phyloP scores from a whole-genome alignment of 2,113 vertebrate genomes.

The Merops nubicus region DNA sequence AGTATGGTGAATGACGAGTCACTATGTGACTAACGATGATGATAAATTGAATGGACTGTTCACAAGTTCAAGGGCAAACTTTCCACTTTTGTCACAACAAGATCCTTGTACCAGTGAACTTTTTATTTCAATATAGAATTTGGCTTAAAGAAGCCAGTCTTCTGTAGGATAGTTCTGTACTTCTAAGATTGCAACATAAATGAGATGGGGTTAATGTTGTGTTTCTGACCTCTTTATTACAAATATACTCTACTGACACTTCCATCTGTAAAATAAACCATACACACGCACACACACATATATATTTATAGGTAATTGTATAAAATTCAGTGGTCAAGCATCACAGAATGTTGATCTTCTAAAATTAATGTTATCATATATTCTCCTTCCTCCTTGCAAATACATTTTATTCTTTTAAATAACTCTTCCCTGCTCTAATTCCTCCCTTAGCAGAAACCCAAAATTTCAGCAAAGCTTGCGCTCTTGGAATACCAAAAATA shows the following conservation, averaged over 20 bases:
- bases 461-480: conserved; percentile 40
- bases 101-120: background rate
- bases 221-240: background rate
- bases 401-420: background rate
- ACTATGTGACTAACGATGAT: background rate
- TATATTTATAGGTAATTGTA: background rate
- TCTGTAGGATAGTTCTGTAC: background rate
- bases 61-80: conserved; percentile 13
- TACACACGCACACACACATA: background rate
- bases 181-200: background rate
- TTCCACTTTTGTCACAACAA: background rate
- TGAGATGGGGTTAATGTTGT: background rate
- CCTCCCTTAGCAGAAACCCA: conserved; percentile 25
- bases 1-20: conserved; percentile 1
- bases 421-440: background rate
- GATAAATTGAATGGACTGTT: background rate
- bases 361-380: background rate
- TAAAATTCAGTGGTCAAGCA: background rate
- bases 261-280: background rate
- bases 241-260: background rate
- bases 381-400: background rate
- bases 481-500: conserved; percentile 49
- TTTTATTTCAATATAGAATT: background rate
- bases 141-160: background rate
- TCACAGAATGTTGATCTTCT: background rate